Evolutionary conservation across 2,113 vertebrate genomes (phyloP).

Genomic region (Callorhinus ursinus): DNA sequence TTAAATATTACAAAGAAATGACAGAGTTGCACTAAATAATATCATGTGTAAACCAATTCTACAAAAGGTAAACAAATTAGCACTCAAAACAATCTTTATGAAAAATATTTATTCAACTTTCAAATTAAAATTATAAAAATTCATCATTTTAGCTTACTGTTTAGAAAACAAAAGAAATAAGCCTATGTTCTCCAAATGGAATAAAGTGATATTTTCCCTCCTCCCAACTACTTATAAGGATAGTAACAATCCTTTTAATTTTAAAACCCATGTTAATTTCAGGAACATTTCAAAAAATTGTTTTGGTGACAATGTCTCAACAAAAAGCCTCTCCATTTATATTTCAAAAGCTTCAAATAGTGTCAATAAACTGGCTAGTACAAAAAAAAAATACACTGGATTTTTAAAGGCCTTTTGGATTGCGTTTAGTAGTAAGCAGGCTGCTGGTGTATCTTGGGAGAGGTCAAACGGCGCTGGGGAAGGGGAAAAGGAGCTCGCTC

Average conservation of each 20-base stretch:
- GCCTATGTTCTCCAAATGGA: slow-evolving; percentile 55
- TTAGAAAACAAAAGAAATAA: slow-evolving; percentile 72
- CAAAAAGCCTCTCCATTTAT: slow-evolving; percentile 83
- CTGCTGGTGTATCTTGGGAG: slow-evolving; percentile 92
- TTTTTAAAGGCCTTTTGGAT: slow-evolving; percentile 84
- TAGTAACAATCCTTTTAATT: slow-evolving; percentile 56
- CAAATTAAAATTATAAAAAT: slow-evolving; percentile 78
- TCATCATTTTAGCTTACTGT: slow-evolving; percentile 68
- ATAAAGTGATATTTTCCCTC: slow-evolving; percentile 54
- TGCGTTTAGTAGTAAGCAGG: slow-evolving; percentile 91
- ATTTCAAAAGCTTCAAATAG: slow-evolving; percentile 77
- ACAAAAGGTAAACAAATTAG: slow-evolving; percentile 82
- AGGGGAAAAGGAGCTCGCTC: slow-evolving; percentile 90
- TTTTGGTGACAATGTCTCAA: slow-evolving; percentile 76
- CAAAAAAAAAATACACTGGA: slow-evolving; percentile 75
- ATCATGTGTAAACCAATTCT: slow-evolving; percentile 79
- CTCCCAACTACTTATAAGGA: slow-evolving; percentile 61
- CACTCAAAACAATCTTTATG: slow-evolving; percentile 83
- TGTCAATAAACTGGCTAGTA: slow-evolving; percentile 82
- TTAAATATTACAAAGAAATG: slow-evolving; percentile 82
- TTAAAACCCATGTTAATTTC: slow-evolving; percentile 71
- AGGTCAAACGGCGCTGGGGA: slow-evolving; percentile 91
- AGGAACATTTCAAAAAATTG: slow-evolving; percentile 78
- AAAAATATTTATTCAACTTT: slow-evolving; percentile 79
- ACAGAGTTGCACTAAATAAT: slow-evolving; percentile 77